phyloP scores from a whole-genome alignment of 92 coral and sea anemone species.

The Umimayanthus chanpuru region DNA sequence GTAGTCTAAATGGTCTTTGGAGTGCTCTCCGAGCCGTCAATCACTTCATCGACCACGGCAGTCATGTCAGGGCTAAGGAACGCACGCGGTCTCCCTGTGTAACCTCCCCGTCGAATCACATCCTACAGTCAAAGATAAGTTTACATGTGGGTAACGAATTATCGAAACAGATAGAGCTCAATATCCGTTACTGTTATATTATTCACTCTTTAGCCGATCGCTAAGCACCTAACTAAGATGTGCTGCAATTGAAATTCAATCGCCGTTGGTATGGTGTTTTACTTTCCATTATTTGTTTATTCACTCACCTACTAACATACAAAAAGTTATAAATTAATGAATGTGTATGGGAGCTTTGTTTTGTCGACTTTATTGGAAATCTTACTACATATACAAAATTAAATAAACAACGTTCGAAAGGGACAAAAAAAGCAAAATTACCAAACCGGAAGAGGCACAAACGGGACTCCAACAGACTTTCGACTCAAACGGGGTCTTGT shows the following conservation, averaged over 20 bases:
- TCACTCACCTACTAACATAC: neutral
- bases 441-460: too few species aligned
- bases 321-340: neutral
- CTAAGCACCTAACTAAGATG: too few species aligned
- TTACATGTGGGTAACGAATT: neutral
- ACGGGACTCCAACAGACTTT: too few species aligned
- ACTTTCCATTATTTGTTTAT: too few species aligned
- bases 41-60: conserved; percentile 74
- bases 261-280: too few species aligned
- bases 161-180: neutral
- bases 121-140: conserved; percentile 45
- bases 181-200: neutral
- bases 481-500: too few species aligned
- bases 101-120: conserved; percentile 49
- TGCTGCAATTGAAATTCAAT: too few species aligned
- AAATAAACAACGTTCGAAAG: too few species aligned
- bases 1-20: conserved; percentile 61
- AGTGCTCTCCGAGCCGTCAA: conserved; percentile 43
- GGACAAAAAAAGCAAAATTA: too few species aligned
- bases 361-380: too few species aligned
- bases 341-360: neutral
- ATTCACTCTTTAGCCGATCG: too few species aligned
- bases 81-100: conserved; percentile 48
- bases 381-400: too few species aligned
- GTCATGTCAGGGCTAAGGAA: conserved; percentile 86